Conservation (phyloP, 2,888 invertebrate species). For the Crioceris asparagi region DNA sequence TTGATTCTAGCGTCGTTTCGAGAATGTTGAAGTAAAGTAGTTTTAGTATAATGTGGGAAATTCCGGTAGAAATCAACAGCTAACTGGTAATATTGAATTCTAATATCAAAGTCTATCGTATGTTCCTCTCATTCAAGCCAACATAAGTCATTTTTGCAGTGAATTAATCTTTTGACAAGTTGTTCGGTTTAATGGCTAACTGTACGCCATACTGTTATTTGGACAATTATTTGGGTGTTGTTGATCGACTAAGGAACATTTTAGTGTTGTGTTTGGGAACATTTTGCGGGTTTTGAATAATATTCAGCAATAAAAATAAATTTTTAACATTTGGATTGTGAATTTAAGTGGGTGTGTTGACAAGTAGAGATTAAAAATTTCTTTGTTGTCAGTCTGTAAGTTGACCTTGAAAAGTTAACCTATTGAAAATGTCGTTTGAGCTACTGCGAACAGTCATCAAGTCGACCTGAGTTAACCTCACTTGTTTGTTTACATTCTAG, state of each 20-base stretch:
- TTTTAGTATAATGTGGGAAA: conserved; percentile 35
- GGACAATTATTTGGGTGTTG: too few species aligned
- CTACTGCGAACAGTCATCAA: too few species aligned
- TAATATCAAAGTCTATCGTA: conserved; percentile 10
- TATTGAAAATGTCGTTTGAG: conserved; percentile 16
- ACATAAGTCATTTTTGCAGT: conserved; percentile 26
- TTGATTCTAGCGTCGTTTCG: conserved; percentile 39
- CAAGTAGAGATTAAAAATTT: conserved; percentile 24
- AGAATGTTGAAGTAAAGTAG: conserved; percentile 27
- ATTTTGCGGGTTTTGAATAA: neutral
- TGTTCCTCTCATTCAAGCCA: conserved; percentile 18
- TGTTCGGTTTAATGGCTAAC: conserved; percentile 30
- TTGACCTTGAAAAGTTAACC: conserved; percentile 31
- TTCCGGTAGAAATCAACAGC: conserved; percentile 27
- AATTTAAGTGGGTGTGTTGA: conserved; percentile 23
- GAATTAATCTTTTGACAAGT: conserved; percentile 28
- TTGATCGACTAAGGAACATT: too few species aligned
- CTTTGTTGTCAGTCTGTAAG: conserved; percentile 34
- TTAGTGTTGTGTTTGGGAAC: too few species aligned
- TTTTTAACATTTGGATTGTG: neutral
- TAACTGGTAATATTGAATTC: conserved; percentile 32
- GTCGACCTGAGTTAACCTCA: conserved; percentile 19
- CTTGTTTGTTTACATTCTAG: conserved; percentile 24
- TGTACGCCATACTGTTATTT: conserved; percentile 20
- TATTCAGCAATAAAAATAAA: neutral